Evolutionary conservation across 2,888 invertebrate genomes (phyloP), one percentile per base, ranked within the genome.

Genomic region (Trachelus stipa): DNA sequence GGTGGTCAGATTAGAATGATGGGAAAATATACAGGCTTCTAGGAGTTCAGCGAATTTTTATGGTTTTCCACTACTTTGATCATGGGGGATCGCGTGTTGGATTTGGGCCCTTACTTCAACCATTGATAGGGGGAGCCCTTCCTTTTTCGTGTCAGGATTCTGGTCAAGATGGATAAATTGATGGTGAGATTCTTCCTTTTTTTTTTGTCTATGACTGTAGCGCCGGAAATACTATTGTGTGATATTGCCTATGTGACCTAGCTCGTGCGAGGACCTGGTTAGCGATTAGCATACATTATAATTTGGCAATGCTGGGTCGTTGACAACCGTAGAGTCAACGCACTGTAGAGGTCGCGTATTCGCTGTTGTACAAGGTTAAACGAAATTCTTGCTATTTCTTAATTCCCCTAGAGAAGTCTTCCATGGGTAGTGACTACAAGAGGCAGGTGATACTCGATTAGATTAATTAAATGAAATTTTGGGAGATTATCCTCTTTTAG

Each of bases 291-390:
- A 56, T 56, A 56, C 56, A 56, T 56, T 71, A 71, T 71, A 71
- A 71, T 31, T 71, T 34, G 71, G 71, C 34, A 71, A 15, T 71
- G 71, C 71, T 71, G 33, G 34, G 71, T 71, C 71, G 71, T 71
- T 71, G 71, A 11, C 71, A 71, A 34, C 12, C 9, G 11, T 23
- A 12, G 71, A 71, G 71, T 71, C 71, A 71, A 71, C 31, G 71
- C 71, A 31, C 31, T 23, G 31, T 33, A 6, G 33, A 71, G 71
- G 71, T 12, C 31, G 71, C 34, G 12, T 33, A 3, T 71, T 71
- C 71, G 71, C 31, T n/a, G 11, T 23, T 31, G 3, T 31, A 34
- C 71, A 34, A 31, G 71, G 71, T 34, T 71, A 15, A 31, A 12
- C 31, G 71, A 71, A 71, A 34, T 31, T 31, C 31, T 34, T 34